Evolutionary conservation across 1,140 invertebrate genomes (phyloP), one percentile per base, ranked within the genome.

Genomic region (Caenorhabditis brenneri): DNA sequence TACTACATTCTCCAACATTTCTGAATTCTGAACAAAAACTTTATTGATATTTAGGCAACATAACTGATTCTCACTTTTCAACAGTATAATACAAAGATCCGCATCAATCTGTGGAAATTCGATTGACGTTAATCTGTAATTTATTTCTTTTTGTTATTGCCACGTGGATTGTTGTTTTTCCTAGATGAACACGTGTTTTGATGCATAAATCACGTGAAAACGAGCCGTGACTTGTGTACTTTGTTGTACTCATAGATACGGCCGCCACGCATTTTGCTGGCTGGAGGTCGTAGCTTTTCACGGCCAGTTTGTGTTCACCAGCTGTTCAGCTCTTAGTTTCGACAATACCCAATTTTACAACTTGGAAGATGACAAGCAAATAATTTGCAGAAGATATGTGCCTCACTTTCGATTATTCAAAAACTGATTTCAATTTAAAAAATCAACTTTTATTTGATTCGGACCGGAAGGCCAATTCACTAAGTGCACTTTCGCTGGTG

Each of bases 1-100:
- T 87, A 96, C 96, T 86, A 99, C 93, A 87, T 96, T 95, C 92
- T 98, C 95, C 91, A 98, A 94, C 97, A 99, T 98, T 27, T 19
- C 15, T 39, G 36, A n/a, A 31, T 29, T 49, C 51, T 80, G 51
- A 51, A 80, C 27, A 27, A n/a, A n/a, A n/a, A n/a, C n/a, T 39
- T 27, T 0, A 27, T 3, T 27, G 10, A 27, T 24, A 27, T 29
- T 55, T 9, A 55, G 22, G 10, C 24, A 27, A 55, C 10, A 27
- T 10, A 10, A 10, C 12, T 22, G 27, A 27, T 15, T 29, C 65
- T 74, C 36, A 74, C 65, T 74, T 74, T 74, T 24, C n/a, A 46
- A 74, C 33, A 42, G 7, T 74, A 42, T 42, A 31, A 22, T 46
- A 46, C 36, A 74, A 74, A 74, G 24, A 42, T 42, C 65, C 4